Evolutionary conservation across 2,797 vertebrate genomes (phyloP).

Genomic region (Sylvia borin): DNA sequence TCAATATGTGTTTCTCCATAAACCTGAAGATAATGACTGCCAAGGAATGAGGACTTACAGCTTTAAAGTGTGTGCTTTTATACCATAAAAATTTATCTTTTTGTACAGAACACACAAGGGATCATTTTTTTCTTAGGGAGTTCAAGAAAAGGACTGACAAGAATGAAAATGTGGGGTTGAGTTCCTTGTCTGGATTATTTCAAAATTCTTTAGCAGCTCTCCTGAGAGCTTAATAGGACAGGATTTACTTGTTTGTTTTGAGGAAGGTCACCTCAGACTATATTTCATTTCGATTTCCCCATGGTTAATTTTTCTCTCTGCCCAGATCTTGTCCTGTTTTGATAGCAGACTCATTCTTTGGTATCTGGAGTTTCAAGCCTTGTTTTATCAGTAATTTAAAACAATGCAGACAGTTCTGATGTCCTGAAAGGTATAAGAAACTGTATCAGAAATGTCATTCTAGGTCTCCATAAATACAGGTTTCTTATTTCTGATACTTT

Average conservation of each 20-base stretch:
- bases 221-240: not conserved
- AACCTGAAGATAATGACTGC: not conserved
- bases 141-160: not conserved
- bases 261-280: not conserved
- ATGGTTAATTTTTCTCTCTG: not conserved
- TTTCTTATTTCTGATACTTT: not conserved
- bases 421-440: not conserved
- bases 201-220: constrained; percentile 23
- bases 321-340: not conserved
- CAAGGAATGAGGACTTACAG: not conserved
- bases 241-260: not conserved
- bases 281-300: not conserved
- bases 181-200: constrained; percentile 6
- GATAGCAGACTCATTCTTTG: not conserved
- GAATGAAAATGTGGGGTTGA: not conserved
- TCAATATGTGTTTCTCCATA: not conserved
- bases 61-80: not conserved
- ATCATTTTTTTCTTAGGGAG: constrained; percentile 18
- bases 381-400: not conserved
- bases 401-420: not conserved
- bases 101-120: not conserved
- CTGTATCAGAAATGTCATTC: not conserved
- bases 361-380: not conserved
- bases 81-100: not conserved
- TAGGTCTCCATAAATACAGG: not conserved